phyloP scores from a whole-genome alignment of 2,113 vertebrate genomes.

The Saccopteryx leptura region DNA sequence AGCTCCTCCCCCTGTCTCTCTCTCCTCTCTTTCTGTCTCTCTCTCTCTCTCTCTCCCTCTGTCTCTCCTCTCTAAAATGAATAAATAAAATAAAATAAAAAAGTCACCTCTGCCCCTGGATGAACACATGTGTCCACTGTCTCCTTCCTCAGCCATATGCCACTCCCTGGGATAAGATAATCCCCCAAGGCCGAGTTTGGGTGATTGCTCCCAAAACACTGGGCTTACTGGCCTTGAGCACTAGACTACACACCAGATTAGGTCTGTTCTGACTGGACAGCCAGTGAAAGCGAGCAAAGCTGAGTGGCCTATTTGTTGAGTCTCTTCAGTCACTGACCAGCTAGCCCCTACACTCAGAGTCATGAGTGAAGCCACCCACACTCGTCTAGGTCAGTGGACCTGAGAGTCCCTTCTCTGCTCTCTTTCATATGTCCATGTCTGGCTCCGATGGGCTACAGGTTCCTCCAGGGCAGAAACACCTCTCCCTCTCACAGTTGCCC shows the following conservation, averaged over 20 bases:
- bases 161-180: constrained; percentile 19
- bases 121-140: not conserved
- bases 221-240: constrained; percentile 55
- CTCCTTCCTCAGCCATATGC: not conserved
- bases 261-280: not conserved
- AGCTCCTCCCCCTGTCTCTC: too few relatives aligned
- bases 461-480: not conserved
- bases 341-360: not conserved
- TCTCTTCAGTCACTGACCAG: not conserved
- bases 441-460: not conserved
- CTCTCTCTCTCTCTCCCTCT: too few relatives aligned
- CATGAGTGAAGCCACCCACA: not conserved
- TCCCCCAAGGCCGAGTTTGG: constrained; percentile 60
- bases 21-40: too few relatives aligned
- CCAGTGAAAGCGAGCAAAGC: constrained; percentile 8
- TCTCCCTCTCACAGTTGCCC: not conserved
- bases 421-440: not conserved
- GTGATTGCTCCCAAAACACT: constrained; percentile 52
- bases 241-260: constrained; percentile 70
- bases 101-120: not conserved
- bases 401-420: not conserved
- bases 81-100: too few relatives aligned
- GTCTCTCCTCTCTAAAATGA: too few relatives aligned
- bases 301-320: not conserved
- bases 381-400: not conserved